Base-by-base conservation (phyloP, 2,797 vertebrate genomes). In the Hapalemur alaotrensis region DNA sequence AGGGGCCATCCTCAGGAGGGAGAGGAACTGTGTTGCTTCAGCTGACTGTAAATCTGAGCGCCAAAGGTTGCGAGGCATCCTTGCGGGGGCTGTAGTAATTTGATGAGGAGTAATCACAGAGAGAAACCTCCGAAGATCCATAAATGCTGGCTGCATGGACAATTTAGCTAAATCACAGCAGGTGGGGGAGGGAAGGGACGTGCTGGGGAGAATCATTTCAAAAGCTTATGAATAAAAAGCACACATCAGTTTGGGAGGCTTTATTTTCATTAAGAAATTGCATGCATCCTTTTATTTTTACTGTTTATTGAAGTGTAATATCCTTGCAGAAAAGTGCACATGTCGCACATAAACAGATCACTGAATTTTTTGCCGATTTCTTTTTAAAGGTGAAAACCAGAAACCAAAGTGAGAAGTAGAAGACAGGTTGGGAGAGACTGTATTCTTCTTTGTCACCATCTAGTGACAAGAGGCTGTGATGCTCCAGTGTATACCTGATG, bases 221-320 rank as follows among this genome's bases (percentile, higher is more conserved):
- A 76, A 92, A 83, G 57, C 88, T 83, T 72, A 52, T 41, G 65
- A 83, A 83, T 94, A 50, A 75, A 90, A 92, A 89, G 25, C n/a
- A 57, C n/a, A 57, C 41, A 73, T 92, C 43, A 4, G 11, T 91
- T 93, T 80, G 41, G 83, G 59, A 97, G 54, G 50, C 30, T 86
- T 93, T 90, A 65, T 89, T 84, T 91, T 80, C 72, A 81, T 75
- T 50, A 41, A 76, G 81, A 90, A 92, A 90, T 90, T 59, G 20
- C 30, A 63, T 0, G 4, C 41, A 82, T 59, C 54, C 41, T 95
- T 96, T 88, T 46, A 41, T 69, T 94, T 83, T 50, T 78, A 86
- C 84, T 79, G 81, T 85, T 90, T 48, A 14, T 61, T 73, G 35
- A 91, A 72, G 15, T 78, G 35, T 52, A 67, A 54, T 23, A 38